Conservation (phyloP, 2,888 invertebrate genomes). For the Calliphora vomitoria region DNA sequence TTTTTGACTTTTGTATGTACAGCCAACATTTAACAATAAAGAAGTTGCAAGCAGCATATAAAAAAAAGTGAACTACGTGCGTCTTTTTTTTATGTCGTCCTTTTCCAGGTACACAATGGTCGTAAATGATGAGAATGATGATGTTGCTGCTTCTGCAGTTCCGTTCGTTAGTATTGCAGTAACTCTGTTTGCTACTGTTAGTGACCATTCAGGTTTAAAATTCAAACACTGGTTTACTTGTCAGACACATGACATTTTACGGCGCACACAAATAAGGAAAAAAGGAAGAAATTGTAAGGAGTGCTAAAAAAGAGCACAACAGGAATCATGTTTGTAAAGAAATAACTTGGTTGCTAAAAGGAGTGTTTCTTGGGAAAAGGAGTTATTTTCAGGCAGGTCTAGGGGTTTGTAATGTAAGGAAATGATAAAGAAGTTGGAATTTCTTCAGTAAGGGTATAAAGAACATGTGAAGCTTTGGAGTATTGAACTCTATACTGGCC, state of each 20-base stretch:
- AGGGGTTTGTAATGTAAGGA: background rate
- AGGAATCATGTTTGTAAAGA: conserved; percentile 1
- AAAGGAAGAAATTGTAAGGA: conserved; percentile 3
- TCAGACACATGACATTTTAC: conserved; percentile 70
- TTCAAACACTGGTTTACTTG: conserved; percentile 69
- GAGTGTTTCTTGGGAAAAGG: background rate
- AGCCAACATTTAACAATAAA: conserved; percentile 50
- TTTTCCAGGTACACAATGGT: conserved; percentile 59
- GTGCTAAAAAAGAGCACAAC: background rate
- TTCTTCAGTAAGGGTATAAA: no score
- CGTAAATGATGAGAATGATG: conserved; percentile 70
- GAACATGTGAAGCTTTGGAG: no score
- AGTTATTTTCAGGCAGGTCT: background rate
- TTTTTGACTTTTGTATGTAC: background rate
- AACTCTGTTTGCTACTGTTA: conserved; percentile 11
- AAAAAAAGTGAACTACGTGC: conserved; percentile 29
- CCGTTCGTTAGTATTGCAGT: no score
- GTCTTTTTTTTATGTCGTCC: conserved; percentile 15
- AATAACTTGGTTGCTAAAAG: background rate
- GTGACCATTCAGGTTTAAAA: conserved; percentile 66
- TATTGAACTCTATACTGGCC: no score
- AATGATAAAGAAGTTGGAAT: no score
- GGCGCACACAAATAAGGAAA: conserved; percentile 29
- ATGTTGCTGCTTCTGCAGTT: conserved; percentile 31
- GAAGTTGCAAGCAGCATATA: conserved; percentile 53